Evolutionary conservation across 37 sponge, comb jelly and placozoan genomes (phyloP).

Genomic region (Sycon ciliatum): DNA sequence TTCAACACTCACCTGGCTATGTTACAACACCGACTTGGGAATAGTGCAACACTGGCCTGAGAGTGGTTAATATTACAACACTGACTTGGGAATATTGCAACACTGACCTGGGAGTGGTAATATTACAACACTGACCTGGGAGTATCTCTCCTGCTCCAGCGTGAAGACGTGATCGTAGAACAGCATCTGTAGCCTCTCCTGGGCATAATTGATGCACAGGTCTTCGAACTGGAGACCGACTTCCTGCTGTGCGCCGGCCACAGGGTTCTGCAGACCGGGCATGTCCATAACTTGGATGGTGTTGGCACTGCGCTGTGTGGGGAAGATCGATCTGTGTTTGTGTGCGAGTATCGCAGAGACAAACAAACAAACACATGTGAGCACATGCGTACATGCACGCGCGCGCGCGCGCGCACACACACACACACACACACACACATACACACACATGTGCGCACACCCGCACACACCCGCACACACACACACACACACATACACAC

Average conservation of each 20-base stretch:
- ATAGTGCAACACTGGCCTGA: too few species aligned
- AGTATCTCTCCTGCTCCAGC: slow-evolving; percentile 82
- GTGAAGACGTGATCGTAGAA: slow-evolving; percentile 87
- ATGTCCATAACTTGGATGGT: slow-evolving; percentile 82
- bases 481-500: neutral
- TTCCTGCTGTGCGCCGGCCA: slow-evolving; percentile 37
- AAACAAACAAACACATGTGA: neutral
- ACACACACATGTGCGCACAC: neutral
- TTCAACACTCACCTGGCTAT: too few species aligned
- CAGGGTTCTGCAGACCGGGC: slow-evolving; percentile 89
- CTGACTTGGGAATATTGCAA: too few species aligned
- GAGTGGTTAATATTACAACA: too few species aligned
- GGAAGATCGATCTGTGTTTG: neutral
- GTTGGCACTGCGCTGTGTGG: slow-evolving; percentile 30
- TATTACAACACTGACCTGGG: slow-evolving; percentile 19
- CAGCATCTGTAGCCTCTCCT: slow-evolving; percentile 90
- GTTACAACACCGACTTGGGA: too few species aligned
- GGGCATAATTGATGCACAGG: slow-evolving; percentile 87
- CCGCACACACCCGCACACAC: too few species aligned
- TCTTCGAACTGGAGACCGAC: slow-evolving; percentile 79
- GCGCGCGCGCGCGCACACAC: neutral
- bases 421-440: neutral
- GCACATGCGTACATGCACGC: neutral
- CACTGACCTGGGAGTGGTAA: too few species aligned
- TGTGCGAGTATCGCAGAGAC: neutral